These are phyloP conservation scores for Alsophila aescularia DNA, from an alignment of 2,888 invertebrate genomes.

Conservation along the genomic window DNA sequence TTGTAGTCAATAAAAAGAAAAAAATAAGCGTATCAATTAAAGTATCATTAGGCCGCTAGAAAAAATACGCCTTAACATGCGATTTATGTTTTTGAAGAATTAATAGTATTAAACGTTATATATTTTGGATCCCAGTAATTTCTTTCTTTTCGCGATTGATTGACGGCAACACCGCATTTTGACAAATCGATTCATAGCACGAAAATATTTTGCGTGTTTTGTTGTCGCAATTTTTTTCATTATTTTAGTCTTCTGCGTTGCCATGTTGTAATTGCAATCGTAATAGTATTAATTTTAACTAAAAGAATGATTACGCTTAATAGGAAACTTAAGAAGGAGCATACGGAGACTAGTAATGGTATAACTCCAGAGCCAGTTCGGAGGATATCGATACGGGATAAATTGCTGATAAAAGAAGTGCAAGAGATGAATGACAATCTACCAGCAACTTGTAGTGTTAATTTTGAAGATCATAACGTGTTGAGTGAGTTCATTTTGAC, in stretches of 20 bases:
- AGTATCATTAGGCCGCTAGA: no score
- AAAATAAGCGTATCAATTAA: no score
- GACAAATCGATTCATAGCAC: constrained; percentile 6
- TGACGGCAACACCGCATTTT: neutral
- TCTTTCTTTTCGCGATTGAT: neutral
- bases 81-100: no score
- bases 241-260: constrained; percentile 39
- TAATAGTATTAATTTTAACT: constrained; percentile 33
- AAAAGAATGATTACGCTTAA: constrained; percentile 88
- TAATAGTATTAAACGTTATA: no score
- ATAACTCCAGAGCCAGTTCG: constrained; percentile 69
- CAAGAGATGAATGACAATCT: constrained; percentile 94
- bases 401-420: constrained; percentile 91
- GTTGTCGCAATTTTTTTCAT: constrained; percentile 18
- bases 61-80: no score
- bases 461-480: constrained; percentile 92
- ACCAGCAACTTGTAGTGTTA: constrained; percentile 90
- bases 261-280: constrained; percentile 47
- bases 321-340: constrained; percentile 88
- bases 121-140: no score
- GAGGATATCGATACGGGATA: constrained; percentile 91
- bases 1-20: no score
- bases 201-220: constrained; percentile 20
- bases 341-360: constrained; percentile 71
- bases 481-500: constrained; percentile 91